A percentile compares a stretch with the other conserved stretches of the same genome.
Evolutionary conservation across 2,797 vertebrate species (phyloP).

Genomic region (Acanthis flammea): DNA sequence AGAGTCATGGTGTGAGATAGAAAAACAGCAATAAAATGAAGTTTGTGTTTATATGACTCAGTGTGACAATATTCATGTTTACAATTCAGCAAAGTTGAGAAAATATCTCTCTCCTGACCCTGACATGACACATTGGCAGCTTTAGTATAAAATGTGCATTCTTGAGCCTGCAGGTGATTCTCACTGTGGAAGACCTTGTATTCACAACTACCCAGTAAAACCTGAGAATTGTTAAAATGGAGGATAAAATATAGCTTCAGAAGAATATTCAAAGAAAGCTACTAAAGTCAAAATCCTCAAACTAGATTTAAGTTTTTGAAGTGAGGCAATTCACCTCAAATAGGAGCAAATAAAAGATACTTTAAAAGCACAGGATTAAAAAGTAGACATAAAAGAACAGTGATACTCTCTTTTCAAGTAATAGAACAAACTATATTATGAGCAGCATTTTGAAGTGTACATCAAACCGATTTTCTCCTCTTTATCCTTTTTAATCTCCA

Average conservation of each 20-base stretch:
- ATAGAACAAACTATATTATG: slow-evolving; percentile 53
- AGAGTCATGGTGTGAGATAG: background rate
- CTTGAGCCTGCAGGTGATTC: background rate
- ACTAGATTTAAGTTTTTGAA: slow-evolving; percentile 50
- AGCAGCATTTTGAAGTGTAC: slow-evolving; percentile 64
- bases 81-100: background rate
- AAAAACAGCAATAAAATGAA: background rate
- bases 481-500: slow-evolving; percentile 71
- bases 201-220: slow-evolving; percentile 8
- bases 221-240: slow-evolving; percentile 16
- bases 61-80: background rate
- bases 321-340: slow-evolving; percentile 59
- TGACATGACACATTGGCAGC: background rate
- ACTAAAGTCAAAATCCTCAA: slow-evolving; percentile 42
- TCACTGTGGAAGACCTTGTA: background rate
- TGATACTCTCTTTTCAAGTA: slow-evolving; percentile 51
- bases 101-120: background rate
- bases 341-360: slow-evolving; percentile 69
- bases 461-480: slow-evolving; percentile 53
- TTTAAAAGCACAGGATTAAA: slow-evolving; percentile 72
- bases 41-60: background rate
- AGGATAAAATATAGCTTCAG: slow-evolving; percentile 39
- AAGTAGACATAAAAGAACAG: slow-evolving; percentile 58
- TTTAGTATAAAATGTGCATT: background rate
- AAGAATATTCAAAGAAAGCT: slow-evolving; percentile 51